Conservation (phyloP, 2,797 vertebrate genomes). For the Acanthopagrus latus region DNA sequence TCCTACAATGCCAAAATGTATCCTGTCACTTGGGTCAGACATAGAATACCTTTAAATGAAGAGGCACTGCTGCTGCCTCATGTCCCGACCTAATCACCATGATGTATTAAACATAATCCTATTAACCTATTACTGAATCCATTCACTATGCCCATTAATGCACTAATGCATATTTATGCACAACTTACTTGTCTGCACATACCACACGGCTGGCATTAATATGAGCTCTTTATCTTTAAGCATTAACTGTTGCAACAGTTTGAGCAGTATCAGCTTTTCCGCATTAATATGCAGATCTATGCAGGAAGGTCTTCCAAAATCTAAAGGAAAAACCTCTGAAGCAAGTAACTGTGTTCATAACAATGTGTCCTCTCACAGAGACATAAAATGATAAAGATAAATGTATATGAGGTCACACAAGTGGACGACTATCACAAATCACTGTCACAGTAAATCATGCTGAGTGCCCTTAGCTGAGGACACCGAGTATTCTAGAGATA, state of each 20-base stretch:
- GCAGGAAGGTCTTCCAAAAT: conserved; percentile 28
- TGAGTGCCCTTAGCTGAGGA: conserved; percentile 7
- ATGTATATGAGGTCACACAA: conserved; percentile 13
- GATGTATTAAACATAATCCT: conserved; percentile 36
- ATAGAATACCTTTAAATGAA: conserved; percentile 22
- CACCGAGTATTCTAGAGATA: conserved; percentile 1
- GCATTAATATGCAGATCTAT: conserved; percentile 62
- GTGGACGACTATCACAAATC: conserved; percentile 10
- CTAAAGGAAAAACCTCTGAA: conserved; percentile 33
- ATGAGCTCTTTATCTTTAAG: conserved; percentile 30
- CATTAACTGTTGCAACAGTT: conserved; percentile 22
- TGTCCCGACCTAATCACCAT: conserved; percentile 18
- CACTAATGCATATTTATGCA: conserved; percentile 57
- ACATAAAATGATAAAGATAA: conserved; percentile 3
- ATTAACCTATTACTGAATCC: conserved; percentile 24
- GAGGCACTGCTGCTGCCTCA: conserved; percentile 11
- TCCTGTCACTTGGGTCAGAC: too few relatives aligned
- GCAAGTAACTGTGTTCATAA: conserved; percentile 21
- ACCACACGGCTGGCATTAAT: conserved; percentile 36
- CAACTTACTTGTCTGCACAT: conserved; percentile 26
- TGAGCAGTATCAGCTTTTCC: conserved; percentile 27
- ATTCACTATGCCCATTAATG: conserved; percentile 30
- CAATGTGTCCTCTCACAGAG: conserved; percentile 1
- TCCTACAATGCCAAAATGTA: too few relatives aligned
- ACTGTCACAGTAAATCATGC: conserved; percentile 16